Evolutionary conservation across 2,113 vertebrate species (phyloP), one percentile per base, ranked within the genome.

Genomic region (Cyphomyrus discorhynchus): DNA sequence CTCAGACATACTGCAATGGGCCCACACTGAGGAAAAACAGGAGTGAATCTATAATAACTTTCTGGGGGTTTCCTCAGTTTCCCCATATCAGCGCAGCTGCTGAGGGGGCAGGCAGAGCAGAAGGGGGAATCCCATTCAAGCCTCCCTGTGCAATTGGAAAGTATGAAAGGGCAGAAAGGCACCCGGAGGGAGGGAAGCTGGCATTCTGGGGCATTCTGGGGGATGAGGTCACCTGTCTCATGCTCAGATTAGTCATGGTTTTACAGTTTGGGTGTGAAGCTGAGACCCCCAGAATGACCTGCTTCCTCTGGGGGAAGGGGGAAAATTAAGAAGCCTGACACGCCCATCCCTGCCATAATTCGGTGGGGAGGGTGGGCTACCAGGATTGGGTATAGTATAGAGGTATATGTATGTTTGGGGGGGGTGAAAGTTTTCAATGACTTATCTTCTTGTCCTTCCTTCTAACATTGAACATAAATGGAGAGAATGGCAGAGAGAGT

Each of bases 61-160:
- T 84, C 24, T 45, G 82, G 45, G 82, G 82, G 45, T 84, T 84
- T 84, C 82, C 8, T 24, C 92, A 93, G 94, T 93, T 47, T 84
- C 21, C 21, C 42, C 45, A n/a, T 84, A n/a, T 84, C 82, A 4
- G 82, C 0, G 24, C 21, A 84, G 82, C 82, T 94, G 92, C 94
- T 94, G 92, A 62, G 93, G 93, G 94, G 94, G 95, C 95, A 93
- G 74, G 74, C 62, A 70, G 62, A 70, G 62, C 94, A 94, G 95
- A 95, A 94, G 93, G 93, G 94, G 42, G 0, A 84, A 47, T 84
- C 45, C 10, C 35, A 47, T 47, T 45, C 24, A 17, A 21, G 15
- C 82, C 39, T 84, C 45, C 24, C 42, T 9, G 42, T 83, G 80
- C 80, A 21, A 47, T 21, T 24, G 82, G 82, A 84, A 84, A 84